Percentiles rank a stretch among this genome's conserved stretches.
phyloP scores from a whole-genome alignment of 30 jellyfish, hydroid and myxozoan species.

The Cassiopea xamachana region DNA sequence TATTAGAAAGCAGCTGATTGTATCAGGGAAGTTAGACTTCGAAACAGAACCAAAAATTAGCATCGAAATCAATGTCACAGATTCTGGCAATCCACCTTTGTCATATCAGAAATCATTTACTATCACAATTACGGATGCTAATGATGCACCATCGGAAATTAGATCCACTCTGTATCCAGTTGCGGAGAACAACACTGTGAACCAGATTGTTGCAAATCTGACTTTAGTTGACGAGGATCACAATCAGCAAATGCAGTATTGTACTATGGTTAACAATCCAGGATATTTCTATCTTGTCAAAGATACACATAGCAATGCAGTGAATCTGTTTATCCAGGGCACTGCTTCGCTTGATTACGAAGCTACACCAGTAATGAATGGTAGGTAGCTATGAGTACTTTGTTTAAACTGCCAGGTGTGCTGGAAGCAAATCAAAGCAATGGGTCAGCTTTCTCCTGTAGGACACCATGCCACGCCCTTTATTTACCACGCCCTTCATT shows the following conservation, averaged over 20 bases:
- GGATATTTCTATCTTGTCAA: conserved; percentile 23
- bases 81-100: conserved; percentile 79
- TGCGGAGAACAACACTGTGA: conserved; percentile 60
- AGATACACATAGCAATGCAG: conserved; percentile 1
- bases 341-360: conserved; percentile 65
- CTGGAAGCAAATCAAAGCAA: too few relatives aligned
- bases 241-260: conserved; percentile 20
- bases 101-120: conserved; percentile 60
- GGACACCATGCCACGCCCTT: too few relatives aligned
- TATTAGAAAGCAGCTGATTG: conserved; percentile 46
- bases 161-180: conserved; percentile 57
- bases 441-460: too few relatives aligned
- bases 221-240: conserved; percentile 76
- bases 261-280: conserved; percentile 33
- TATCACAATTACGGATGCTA: conserved; percentile 73
- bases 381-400: conserved; percentile 2
- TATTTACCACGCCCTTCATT: too few relatives aligned
- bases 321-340: conserved; percentile 12
- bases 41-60: conserved; percentile 57
- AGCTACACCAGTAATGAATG: conserved; percentile 44
- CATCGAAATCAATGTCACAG: conserved; percentile 64
- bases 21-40: conserved; percentile 64
- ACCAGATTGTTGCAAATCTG: conserved; percentile 70
- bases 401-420: too few relatives aligned
- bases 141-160: conserved; percentile 87